Evolutionary conservation across 2,113 vertebrate species (phyloP).

Genomic region (Engystomops pustulosus): DNA sequence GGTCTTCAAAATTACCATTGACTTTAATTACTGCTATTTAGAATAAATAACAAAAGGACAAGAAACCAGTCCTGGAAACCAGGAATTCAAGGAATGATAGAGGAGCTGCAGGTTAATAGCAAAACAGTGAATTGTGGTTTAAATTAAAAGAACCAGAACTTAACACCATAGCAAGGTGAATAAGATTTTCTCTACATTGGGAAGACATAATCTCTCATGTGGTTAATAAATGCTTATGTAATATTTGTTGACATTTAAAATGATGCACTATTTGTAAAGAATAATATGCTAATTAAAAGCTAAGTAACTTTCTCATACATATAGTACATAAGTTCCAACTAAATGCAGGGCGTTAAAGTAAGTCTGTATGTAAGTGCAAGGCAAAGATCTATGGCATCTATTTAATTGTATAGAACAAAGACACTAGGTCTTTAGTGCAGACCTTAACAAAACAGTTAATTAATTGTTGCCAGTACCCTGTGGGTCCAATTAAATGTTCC

Average conservation of each 20-base stretch:
- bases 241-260: neutral
- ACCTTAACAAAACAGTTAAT: slow-evolving; percentile 70
- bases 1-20: too few relatives aligned
- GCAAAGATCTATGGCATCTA: neutral
- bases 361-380: neutral
- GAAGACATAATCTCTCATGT: neutral
- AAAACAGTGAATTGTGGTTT: too few relatives aligned
- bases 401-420: slow-evolving; percentile 50
- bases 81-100: too few relatives aligned
- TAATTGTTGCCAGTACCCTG: slow-evolving; percentile 74
- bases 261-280: neutral
- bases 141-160: too few relatives aligned
- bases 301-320: neutral
- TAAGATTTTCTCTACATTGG: too few relatives aligned
- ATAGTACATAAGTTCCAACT: neutral
- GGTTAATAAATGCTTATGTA: neutral
- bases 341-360: neutral
- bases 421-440: slow-evolving; percentile 61
- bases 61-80: too few relatives aligned
- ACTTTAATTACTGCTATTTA: too few relatives aligned
- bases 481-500: slow-evolving; percentile 78
- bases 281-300: neutral
- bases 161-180: too few relatives aligned
- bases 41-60: too few relatives aligned
- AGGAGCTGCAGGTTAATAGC: too few relatives aligned